A percentile compares a stretch with the other conserved stretches of the same genome.
Conservation (phyloP, 2,113 vertebrate genomes). For the Lepidothrix coronata region DNA sequence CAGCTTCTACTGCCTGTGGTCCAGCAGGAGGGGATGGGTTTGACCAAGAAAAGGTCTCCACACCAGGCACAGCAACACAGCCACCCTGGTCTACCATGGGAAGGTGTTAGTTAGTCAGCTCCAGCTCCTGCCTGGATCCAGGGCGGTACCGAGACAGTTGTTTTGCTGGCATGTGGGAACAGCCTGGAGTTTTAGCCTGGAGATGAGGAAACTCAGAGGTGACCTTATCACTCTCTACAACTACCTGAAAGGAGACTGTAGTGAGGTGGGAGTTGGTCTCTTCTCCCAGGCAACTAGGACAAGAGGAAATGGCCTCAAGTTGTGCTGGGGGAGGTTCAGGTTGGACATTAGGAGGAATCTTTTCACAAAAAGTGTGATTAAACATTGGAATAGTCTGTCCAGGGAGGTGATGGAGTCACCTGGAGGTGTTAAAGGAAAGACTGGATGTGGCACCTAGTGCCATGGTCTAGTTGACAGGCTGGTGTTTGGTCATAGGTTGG, state of each 20-base stretch:
- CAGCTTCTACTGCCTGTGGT: neutral
- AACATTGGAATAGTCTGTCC: no score
- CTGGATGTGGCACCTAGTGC: accelerated
- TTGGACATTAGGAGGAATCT: neutral
- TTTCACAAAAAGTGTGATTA: neutral
- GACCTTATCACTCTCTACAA: neutral
- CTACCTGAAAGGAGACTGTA: neutral
- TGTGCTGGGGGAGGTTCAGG: neutral
- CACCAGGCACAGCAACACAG: accelerated
- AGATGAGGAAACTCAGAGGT: neutral
- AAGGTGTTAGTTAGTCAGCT: accelerated
- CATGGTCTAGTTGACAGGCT: accelerated
- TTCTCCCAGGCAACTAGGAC: neutral
- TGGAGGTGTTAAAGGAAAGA: neutral
- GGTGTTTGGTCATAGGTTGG: accelerated
- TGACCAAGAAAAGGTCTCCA: accelerated
- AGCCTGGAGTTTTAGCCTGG: neutral
- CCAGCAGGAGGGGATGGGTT: accelerated
- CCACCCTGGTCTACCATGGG: accelerated
- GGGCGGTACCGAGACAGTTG: accelerated
- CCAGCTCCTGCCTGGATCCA: neutral
- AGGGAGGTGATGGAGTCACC: neutral
- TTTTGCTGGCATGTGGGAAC: neutral
- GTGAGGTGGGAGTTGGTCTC: no score
- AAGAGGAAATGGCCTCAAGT: no score